phyloP scores from a whole-genome alignment of 2,797 vertebrate genomes.

The Danionella dracula region DNA sequence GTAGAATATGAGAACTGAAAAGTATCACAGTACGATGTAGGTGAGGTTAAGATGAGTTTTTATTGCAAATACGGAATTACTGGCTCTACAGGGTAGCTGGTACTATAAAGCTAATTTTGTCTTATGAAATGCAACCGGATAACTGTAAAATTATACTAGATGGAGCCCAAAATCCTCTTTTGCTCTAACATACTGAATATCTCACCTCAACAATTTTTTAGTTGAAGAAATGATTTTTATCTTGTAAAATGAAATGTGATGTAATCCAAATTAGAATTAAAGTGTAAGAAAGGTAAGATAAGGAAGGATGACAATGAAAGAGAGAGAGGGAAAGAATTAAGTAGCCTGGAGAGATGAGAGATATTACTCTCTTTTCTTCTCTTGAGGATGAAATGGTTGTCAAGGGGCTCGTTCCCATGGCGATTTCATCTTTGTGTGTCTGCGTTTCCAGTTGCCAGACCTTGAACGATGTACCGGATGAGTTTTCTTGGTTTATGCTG shows the following conservation, averaged over 20 bases:
- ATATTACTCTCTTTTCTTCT: constrained; percentile 74
- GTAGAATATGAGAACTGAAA: too few species aligned
- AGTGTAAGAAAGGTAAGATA: constrained; percentile 1
- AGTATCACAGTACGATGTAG: too few species aligned
- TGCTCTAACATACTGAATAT: background rate
- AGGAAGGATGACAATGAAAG: background rate
- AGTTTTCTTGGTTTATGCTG: constrained; percentile 31
- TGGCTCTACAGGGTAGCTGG: too few species aligned
- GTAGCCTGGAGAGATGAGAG: constrained; percentile 55
- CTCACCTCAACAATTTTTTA: background rate
- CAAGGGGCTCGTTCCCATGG: constrained; percentile 77
- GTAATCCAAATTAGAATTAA: constrained; percentile 31
- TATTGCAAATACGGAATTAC: too few species aligned
- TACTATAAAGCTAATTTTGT: background rate
- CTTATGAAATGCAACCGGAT: background rate
- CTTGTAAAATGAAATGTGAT: background rate
- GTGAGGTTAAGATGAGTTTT: too few species aligned
- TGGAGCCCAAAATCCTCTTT: background rate
- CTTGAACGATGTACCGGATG: constrained; percentile 46
- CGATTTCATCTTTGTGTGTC: constrained; percentile 59
- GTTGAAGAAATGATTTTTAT: constrained; percentile 14
- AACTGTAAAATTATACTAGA: background rate
- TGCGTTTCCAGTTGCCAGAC: constrained; percentile 46
- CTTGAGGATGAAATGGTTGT: constrained; percentile 60
- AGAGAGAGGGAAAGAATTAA: constrained; percentile 39